Base-by-base conservation (phyloP, 2,888 invertebrate genomes). In the Leptogaster cylindrica region DNA sequence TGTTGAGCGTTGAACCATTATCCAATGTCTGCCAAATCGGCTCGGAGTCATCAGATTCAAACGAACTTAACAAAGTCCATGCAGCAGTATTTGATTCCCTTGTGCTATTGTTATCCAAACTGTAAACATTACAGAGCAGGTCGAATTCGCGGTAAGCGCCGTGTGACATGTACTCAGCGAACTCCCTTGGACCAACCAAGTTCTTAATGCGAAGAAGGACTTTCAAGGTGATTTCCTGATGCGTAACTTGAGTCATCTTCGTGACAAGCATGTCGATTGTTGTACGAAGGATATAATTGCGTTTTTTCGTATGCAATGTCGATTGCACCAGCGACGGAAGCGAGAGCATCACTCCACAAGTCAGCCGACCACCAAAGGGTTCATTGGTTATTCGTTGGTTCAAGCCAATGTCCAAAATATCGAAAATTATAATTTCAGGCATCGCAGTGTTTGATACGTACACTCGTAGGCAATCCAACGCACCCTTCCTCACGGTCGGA, bases 401-500 rank as follows among this genome's bases (percentile, higher is more conserved):
- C 1, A 89, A 82, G n/a, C 89, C 89, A 70, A 86, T 84, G 68
- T 86, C 85, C 55, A 89, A 81, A 66, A 90, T 83, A 50, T 87
- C 86, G 66, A 85, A 81, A 16, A 91, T 83, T 14, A 90, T 86
- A 65, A 85, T 84, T 72, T 92, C 89, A 0, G 88, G 85, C 72
- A 88, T 85, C 25, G 84, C 84, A 58, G 89, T 89, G 75, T 89
- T 86, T 4, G 85, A 82, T 39, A 92, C 84, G 77, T 91, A 92
- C 18, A 88, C 88, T 73, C 89, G 85, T 3, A 93, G 79, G 1
- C 90, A 88, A 74, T 92, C 92, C 28, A 92, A 79, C 0, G 92
- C 89, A 5, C 90, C 90, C 79, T 91, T 92, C 10, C 92, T 83
- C 0, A 93, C 90, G 1, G 92, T 91, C 0, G 92, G 92, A 0